Evolutionary conservation across 30 jellyfish, hydroid and myxozoan genomes (phyloP).

Genomic region (Nemopilema nomurai): DNA sequence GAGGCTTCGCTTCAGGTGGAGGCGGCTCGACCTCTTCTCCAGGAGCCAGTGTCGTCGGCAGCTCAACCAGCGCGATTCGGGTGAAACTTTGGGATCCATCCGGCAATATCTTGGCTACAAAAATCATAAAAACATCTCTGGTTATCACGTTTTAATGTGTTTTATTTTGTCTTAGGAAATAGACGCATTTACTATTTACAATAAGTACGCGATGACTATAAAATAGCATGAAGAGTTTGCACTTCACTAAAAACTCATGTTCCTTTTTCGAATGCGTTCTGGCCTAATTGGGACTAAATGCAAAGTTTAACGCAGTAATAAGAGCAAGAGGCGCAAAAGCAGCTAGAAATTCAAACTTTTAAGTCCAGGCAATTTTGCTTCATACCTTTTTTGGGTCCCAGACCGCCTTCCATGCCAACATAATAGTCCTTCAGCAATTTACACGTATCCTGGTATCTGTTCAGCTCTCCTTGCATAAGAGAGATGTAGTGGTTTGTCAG

Average conservation of each 20-base stretch:
- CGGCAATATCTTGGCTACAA: conserved; percentile 64
- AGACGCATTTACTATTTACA: too few species aligned
- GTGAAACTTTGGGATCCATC: conserved; percentile 54
- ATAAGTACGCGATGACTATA: too few species aligned
- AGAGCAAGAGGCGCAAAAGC: not conserved
- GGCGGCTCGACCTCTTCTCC: conserved; percentile 49
- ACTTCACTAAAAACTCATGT: too few species aligned
- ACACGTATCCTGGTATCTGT: conserved; percentile 83
- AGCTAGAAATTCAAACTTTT: too few species aligned
- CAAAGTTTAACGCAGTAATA: too few species aligned
- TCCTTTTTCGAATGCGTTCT: too few species aligned
- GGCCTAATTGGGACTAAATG: too few species aligned
- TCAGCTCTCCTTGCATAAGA: conserved; percentile 85
- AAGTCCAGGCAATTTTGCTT: too few species aligned
- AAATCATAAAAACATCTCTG: too few species aligned
- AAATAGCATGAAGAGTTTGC: too few species aligned
- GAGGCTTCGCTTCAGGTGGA: conserved; percentile 57
- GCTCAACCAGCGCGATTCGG: conserved; percentile 80
- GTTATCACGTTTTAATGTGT: too few species aligned
- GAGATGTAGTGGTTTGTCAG: conserved; percentile 82
- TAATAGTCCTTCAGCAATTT: conserved; percentile 80
- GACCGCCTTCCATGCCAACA: conserved; percentile 89
- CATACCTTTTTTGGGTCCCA: conserved; percentile 73
- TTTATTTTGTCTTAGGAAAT: too few species aligned
- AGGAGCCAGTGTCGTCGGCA: conserved; percentile 66